Percentiles rank a stretch among this genome's conserved stretches.
Evolutionary conservation across 2,888 invertebrate genomes (phyloP).

Genomic region (Rotaria socialis): DNA sequence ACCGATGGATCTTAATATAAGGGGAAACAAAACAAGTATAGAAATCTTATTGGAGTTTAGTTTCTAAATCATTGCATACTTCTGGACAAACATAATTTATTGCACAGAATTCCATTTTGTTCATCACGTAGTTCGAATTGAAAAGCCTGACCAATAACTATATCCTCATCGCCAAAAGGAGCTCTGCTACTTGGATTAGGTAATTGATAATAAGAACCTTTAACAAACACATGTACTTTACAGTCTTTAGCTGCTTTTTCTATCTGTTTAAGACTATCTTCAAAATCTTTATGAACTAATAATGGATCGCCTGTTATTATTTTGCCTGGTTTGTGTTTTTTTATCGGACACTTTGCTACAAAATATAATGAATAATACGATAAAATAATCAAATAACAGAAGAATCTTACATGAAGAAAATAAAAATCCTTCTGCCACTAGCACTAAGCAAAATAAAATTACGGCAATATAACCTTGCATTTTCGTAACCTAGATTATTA

Average conservation of each 20-base stretch:
- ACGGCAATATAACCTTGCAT: neutral
- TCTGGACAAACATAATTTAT: neutral
- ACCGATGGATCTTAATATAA: neutral
- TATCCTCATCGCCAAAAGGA: neutral
- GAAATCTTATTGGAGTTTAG: neutral
- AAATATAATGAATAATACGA: neutral
- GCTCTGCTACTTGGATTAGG: neutral
- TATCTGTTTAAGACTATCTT: neutral
- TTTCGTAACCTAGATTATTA: neutral
- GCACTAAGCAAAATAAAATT: neutral
- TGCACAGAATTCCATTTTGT: neutral
- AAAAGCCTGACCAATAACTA: constrained; percentile 4
- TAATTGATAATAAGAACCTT: constrained; percentile 15
- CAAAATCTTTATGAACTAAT: neutral
- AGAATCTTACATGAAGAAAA: neutral
- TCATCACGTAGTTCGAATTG: neutral
- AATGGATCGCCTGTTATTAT: neutral
- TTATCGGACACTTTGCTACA: constrained; percentile 20
- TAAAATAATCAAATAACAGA: too few relatives aligned
- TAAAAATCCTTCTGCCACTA: neutral
- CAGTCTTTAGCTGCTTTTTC: neutral
- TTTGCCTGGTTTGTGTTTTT: neutral
- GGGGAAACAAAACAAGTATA: neutral
- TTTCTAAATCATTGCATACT: neutral
- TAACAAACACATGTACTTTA: neutral